Evolutionary conservation across 1,140 invertebrate species (phyloP), one percentile per base, ranked within the genome.

Genomic region (Papilio xuthus): DNA sequence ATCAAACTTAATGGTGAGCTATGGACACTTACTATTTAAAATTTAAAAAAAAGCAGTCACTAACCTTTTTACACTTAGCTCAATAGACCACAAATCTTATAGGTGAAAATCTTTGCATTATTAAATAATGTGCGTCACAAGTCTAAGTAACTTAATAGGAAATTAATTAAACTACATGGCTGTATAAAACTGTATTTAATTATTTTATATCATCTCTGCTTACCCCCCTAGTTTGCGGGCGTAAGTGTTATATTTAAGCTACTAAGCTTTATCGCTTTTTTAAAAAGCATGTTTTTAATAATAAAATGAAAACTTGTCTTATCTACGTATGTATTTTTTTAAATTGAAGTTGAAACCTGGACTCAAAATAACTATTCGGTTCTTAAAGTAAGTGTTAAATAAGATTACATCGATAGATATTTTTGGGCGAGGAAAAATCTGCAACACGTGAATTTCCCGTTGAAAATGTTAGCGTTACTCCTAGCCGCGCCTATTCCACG

Each of bases 381-480:
- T 20, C 53, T 56, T 60, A 60, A 23, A 26, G 23, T 12, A 26
- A 12, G n/a, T 18, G 50, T 53, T 20, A 20, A 53, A 53, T 53
- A n/a, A 67, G 60, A 15, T 67, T 28, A 67, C 60, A 67, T 2
- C 60, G 23, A 15, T 15, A 28, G 4, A 67, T 15, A 67, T 67
- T 67, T 67, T 63, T 67, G 26, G 60, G 26, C 26, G 60, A 67
- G 60, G 26, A 67, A 67, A 60, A 67, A 67, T 67, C 60, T 75
- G 15, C 56, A 23, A 75, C 47, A 75, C 72, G 72, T 75, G 41
- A 50, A 76, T 63, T 76, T 76, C n/a, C 74, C 41, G 56, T 56
- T 63, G 50, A 41, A 76, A 63, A 63, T 63, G 56, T 37, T 44
- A 47, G n/a, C 53, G 74, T 42, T 32, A 28, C 71, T 37, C 73